Conservation (phyloP, 2,113 vertebrate genomes). For the Cephalopterus ornatus region DNA sequence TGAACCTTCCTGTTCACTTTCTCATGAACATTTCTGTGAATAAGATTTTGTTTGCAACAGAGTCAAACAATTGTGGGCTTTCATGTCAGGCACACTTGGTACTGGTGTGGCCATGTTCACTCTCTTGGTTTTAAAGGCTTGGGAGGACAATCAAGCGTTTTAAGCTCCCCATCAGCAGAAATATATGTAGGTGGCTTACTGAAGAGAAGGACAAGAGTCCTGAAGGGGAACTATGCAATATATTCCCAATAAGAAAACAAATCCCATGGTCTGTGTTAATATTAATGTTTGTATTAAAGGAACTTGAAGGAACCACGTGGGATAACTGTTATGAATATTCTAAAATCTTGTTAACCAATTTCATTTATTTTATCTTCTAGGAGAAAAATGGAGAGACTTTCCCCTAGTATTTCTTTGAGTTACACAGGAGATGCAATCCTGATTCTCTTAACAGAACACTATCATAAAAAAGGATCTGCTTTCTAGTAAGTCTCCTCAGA, state of each 20-base stretch:
- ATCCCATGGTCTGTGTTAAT: background rate
- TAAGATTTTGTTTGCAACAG: background rate
- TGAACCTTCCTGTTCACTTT: slow-evolving; percentile 7
- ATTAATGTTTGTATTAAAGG: background rate
- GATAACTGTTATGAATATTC: background rate
- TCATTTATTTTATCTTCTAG: background rate
- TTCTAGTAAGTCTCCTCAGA: background rate
- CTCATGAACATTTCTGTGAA: background rate
- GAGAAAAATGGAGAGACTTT: background rate
- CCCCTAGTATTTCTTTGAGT: background rate
- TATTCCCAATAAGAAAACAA: background rate
- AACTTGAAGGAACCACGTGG: background rate
- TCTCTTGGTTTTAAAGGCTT: background rate
- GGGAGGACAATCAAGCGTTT: background rate
- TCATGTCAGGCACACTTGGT: background rate
- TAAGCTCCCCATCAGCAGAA: background rate
- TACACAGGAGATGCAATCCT: background rate
- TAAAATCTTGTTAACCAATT: background rate
- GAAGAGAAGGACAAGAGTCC: background rate
- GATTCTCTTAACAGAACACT: background rate
- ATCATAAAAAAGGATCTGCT: background rate
- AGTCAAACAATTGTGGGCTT: background rate
- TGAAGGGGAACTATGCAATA: background rate
- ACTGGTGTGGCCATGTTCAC: background rate
- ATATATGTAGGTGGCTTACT: background rate